Evolutionary conservation across 37 sponge, comb jelly and placozoan species (phyloP), one percentile per base, ranked within the genome.

Genomic region (Bolinopsis microptera): DNA sequence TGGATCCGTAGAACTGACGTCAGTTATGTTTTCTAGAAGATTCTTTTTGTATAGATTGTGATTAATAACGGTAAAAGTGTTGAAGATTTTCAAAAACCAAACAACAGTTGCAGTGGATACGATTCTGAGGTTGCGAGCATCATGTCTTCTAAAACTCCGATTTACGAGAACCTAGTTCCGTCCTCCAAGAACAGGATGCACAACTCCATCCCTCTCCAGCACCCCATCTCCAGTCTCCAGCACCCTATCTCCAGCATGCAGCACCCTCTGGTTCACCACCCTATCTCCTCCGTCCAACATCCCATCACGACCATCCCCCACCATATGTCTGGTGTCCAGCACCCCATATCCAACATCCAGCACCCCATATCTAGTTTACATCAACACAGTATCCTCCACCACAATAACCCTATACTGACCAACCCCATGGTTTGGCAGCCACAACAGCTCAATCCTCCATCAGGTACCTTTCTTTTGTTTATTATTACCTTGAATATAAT

Each of bases 121-220:
- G 74, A 70, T n/a, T 70, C 74, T 2, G 74, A 70, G 30, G 74
- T 70, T 9, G 74, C 74, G 2, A 70, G 74, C 26, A 70, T 70
- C 74, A 70, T 70, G 74, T 70, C 74, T n/a, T 70, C 74, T 70
- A 70, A 70, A 70, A 70, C 74, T n/a, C 74, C 74, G 1, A 70
- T 70, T n/a, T 70, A 70, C 26, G 74, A 70, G 74, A 70, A 70
- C 74, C 26, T 70, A n/a, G 30, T 70, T 1, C 74, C 74, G 28
- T 28, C 74, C 74, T 28, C 74, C 74, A 28, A 22, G 28, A 22
- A 26, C 74, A 26, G 74, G 30, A 70, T 70, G 24, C 74, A 70
- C 2, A 9, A 70, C 74, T 26, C 74, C 28, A 26, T 70, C 24
- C 30, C 74, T 1, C 74, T 70, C 1, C 74, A 70, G 3, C 74